Conservation (phyloP, 2,797 vertebrate species). For the Tolypeutes matacus region DNA sequence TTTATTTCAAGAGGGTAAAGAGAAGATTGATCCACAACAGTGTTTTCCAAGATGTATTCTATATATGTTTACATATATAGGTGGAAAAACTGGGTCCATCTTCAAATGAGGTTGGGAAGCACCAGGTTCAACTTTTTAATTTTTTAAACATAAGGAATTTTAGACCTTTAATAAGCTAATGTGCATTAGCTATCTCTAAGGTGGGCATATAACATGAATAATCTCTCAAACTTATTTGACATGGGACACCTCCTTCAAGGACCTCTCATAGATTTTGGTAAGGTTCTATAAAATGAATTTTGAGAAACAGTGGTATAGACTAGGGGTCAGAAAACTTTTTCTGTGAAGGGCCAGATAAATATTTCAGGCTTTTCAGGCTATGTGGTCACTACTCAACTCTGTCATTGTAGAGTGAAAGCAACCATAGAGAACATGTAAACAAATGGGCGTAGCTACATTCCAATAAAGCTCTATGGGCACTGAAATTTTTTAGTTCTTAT, state of each 20-base stretch:
- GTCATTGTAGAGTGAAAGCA: background rate
- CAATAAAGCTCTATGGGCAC: too few species aligned
- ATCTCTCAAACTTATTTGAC: background rate
- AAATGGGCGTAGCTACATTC: too few species aligned
- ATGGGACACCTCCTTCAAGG: background rate
- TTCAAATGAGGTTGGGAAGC: background rate
- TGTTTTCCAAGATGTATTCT: background rate
- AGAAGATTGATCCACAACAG: background rate
- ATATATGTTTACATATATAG: background rate
- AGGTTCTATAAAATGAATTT: background rate
- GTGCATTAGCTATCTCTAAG: background rate
- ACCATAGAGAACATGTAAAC: background rate
- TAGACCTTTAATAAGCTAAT: conserved; percentile 9
- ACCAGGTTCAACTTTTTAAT: background rate
- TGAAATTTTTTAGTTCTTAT: too few species aligned
- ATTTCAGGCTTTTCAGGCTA: too few species aligned
- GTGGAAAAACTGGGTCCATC: background rate
- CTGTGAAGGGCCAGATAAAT: too few species aligned
- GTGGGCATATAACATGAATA: background rate
- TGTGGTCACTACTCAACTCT: background rate
- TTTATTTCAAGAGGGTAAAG: background rate
- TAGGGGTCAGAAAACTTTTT: background rate
- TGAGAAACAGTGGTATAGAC: background rate
- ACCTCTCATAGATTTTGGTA: background rate
- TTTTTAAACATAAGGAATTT: background rate